phyloP scores from a whole-genome alignment of 2,113 vertebrate genomes.

The Gasterosteus nipponicus region DNA sequence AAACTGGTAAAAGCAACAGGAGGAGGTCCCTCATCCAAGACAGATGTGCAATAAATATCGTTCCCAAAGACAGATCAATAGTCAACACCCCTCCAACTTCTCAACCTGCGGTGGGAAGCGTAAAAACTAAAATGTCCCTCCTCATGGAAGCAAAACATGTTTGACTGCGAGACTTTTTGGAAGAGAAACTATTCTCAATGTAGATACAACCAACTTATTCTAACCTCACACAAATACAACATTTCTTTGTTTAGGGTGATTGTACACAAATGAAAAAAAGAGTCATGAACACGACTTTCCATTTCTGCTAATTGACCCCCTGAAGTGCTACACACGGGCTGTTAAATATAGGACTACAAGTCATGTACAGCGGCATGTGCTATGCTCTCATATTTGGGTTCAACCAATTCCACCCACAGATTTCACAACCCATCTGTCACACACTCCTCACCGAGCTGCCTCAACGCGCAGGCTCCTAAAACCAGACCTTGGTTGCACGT shows the following conservation, averaged over 20 bases:
- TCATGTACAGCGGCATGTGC: conserved; percentile 21
- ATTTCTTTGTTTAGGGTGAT: neutral
- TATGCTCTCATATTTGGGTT: conserved; percentile 21
- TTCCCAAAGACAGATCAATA: neutral
- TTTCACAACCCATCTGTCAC: conserved; percentile 62
- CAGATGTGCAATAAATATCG: neutral
- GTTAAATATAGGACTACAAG: neutral
- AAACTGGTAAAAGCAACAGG: neutral
- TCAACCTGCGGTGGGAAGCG: neutral
- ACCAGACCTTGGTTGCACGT: conserved; percentile 20
- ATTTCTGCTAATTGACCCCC: neutral
- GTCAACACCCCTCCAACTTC: neutral
- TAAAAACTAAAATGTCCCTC: no score
- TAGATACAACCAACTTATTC: neutral
- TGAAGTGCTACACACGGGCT: neutral
- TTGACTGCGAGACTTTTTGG: no score
- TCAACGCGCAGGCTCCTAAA: conserved; percentile 9
- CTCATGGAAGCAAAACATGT: no score
- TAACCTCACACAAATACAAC: neutral
- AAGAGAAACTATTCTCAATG: neutral
- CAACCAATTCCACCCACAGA: conserved; percentile 31
- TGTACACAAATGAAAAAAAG: neutral
- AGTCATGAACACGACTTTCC: neutral
- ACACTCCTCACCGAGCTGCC: conserved; percentile 37
- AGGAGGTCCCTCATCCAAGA: neutral